Base-by-base conservation (phyloP, 1,140 invertebrate genomes). In the Scaptomyza hsui region DNA sequence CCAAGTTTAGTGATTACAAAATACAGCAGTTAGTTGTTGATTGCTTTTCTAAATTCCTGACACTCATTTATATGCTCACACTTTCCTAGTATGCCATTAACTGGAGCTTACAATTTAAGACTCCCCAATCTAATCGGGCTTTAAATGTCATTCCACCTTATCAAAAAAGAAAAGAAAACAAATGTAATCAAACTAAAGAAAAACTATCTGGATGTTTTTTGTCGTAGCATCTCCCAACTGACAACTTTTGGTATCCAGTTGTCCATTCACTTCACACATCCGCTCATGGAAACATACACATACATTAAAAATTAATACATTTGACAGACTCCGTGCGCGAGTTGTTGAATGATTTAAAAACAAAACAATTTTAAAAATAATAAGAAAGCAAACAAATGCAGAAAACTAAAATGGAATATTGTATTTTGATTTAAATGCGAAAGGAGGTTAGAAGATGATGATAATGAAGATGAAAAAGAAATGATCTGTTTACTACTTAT, bases 361-460 rank as follows among this genome's bases (percentile, higher is more conserved):
- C 24, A 29, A 26, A 69, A 60, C 56, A 72, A 73, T 76, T 83
- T 78, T 61, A 77, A 73, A 64, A 86, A 85, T 85, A 83, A 83
- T 78, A 81, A 82, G 70, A 69, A 69, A 45, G 55, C 45, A 15
- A 56, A 29, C 19, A 61, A 63, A 55, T 53, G 59, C 49, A 53
- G 57, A 63, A 48, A 69, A 32, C 42, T 55, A 55, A 77, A 86
- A 72, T 72, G 47, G 57, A 72, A 61, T 72, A 76, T 52, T 57
- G 74, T 67, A 77, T 80, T 80, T 78, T 62, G 63, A 72, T 78
- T 83, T 47, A 64, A 64, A 29, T 62, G 52, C 39, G 32, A 70
- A 42, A 32, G 37, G 21, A 29, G n/a, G n/a, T n/a, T n/a, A 29
- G 26, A 39, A 21, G 24, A 16, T 10, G 21, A 26, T 49, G 12